Evolutionary conservation across 2,797 vertebrate species (phyloP), one percentile per base, ranked within the genome.

Genomic region (Arctocebus calabarensis): DNA sequence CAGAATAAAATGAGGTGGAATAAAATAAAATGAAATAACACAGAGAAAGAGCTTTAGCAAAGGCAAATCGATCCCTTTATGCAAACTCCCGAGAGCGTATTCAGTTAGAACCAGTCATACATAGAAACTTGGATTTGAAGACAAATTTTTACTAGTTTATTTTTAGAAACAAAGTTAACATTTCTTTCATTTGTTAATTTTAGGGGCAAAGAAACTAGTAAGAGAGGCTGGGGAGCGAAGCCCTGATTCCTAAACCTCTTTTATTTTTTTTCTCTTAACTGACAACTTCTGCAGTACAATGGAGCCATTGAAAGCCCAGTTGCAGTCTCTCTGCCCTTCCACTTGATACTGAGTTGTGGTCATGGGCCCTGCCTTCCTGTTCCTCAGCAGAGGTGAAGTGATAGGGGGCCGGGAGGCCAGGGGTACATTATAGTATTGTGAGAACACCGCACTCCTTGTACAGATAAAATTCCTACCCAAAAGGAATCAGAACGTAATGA

Each of bases 351-450:
- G 74, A 48, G 45, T 34, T 43, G 84, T 61, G 79, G 7, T 23
- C n/a, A 12, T 11, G 8, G 48, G 40, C 34, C 3, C n/a, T 55
- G 32, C 55, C 84, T 64, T 61, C 17, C 61, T 0, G 2, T 11
- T 55, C 25, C 40, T 89, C 29, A 37, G 13, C n/a, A 40, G 75
- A 73, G 11, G 59, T 2, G 34, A 66, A 20, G 40, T 6, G 34
- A 45, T 55, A 29, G 0, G 19, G 2, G 59, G 52, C 2, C 2
- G 12, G 1, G 0, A 10, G 22, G 2, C 17, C 19, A 9, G 29
- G 25, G 29, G 3, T 13, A 0, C 5, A 11, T 9, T 20, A 14
- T 10, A 43, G 59, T 29, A 12, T 3, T 62, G 48, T 84, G 32
- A 52, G 37, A 52, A 90, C 61, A 62, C 25, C 13, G 52, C 3